Conservation (phyloP, 2,888 invertebrate genomes). For the Drosophila falleni region DNA sequence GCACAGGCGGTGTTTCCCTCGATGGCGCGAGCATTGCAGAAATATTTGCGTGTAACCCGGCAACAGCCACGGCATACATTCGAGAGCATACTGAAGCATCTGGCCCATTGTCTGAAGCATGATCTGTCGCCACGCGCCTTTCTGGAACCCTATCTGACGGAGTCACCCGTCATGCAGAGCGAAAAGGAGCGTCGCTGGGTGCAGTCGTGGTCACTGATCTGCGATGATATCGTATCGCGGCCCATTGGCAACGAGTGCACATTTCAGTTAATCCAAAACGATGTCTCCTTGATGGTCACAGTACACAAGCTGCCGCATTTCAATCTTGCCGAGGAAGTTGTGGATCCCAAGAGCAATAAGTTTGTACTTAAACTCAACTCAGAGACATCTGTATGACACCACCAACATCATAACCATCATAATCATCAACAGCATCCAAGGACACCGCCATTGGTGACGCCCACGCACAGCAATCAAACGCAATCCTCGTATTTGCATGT, state of each 20-base stretch:
- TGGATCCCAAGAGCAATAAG: conserved; percentile 97
- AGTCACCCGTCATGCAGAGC: conserved; percentile 93
- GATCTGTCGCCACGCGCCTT: conserved; percentile 98
- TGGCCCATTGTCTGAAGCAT: conserved; percentile 96
- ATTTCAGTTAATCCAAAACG: conserved; percentile 97
- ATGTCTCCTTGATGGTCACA: conserved; percentile 95
- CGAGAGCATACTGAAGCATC: conserved; percentile 95
- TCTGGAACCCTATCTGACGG: conserved; percentile 95
- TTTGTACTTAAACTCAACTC: conserved; percentile 97
- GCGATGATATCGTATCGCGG: conserved; percentile 95
- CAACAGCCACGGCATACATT: conserved; percentile 98
- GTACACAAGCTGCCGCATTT: conserved; percentile 96
- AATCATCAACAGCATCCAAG: conserved; percentile 43
- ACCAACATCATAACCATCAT: conserved; percentile 82
- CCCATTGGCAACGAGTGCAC: conserved; percentile 93
- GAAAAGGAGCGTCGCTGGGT: conserved; percentile 92
- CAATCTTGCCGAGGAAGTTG: conserved; percentile 97
- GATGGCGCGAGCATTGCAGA: conserved; percentile 97
- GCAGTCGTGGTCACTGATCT: conserved; percentile 98
- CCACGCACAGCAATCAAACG: conserved; percentile 83
- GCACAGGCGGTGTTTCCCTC: conserved; percentile 99
- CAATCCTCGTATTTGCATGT: conserved; percentile 85
- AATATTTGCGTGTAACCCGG: conserved; percentile 96
- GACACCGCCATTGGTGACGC: conserved; percentile 71
- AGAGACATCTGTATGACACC: conserved; percentile 96